Percentiles rank a stretch among this genome's conserved stretches.
Evolutionary conservation across 2,113 vertebrate genomes (phyloP).

Genomic region (Acrocephalus kingi): DNA sequence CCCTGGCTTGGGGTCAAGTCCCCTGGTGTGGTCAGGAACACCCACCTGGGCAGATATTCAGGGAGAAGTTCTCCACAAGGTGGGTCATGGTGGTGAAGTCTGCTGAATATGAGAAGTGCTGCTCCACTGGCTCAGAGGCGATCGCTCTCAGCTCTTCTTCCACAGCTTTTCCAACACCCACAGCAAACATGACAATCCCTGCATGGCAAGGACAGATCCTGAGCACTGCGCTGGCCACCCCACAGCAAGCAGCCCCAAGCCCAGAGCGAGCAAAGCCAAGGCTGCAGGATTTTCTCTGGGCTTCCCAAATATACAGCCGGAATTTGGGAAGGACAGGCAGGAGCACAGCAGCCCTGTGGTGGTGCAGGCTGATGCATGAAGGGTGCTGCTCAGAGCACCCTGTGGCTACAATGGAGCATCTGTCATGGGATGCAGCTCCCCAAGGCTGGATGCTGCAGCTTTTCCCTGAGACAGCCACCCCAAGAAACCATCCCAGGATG

Average conservation of each 20-base stretch:
- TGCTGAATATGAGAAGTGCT: constrained; percentile 91
- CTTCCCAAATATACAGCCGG: neutral
- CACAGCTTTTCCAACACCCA: constrained; percentile 94
- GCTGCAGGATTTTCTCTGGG: neutral
- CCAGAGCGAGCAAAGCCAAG: neutral
- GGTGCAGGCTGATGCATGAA: neutral
- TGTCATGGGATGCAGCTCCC: neutral
- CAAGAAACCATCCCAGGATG: accelerated
- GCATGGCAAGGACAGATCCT: neutral
- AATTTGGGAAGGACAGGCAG: neutral
- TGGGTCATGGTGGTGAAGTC: constrained; percentile 91
- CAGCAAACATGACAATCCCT: constrained; percentile 97
- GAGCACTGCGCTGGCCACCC: neutral
- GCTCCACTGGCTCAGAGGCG: constrained; percentile 88
- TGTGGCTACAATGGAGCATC: accelerated
- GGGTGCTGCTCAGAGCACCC: neutral
- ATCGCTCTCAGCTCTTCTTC: constrained; percentile 93
- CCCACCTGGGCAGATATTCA: constrained; percentile 93
- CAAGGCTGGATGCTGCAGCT: neutral
- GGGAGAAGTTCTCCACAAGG: constrained; percentile 91
- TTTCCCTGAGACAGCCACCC: neutral
- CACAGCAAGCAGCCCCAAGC: accelerated
- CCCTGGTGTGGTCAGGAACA: neutral
- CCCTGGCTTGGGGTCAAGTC: neutral
- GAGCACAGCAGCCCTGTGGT: accelerated